Conservation (phyloP, 2,888 invertebrate genomes). For the Choreutis nemorana region DNA sequence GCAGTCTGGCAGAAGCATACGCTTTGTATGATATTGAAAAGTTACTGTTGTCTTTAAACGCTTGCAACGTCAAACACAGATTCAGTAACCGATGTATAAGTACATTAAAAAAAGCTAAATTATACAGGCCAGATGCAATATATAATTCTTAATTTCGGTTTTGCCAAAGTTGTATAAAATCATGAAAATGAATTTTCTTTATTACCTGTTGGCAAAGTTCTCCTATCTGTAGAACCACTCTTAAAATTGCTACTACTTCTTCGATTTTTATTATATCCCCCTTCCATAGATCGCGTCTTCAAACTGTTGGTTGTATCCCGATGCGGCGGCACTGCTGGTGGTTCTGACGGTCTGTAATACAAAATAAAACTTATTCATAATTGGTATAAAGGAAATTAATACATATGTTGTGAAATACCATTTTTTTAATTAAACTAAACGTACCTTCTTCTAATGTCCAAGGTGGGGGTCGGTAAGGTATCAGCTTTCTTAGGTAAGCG, state of each 20-base stretch:
- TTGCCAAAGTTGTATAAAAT: no score
- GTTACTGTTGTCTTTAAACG: no score
- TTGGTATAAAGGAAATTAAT: neutral
- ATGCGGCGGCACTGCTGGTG: constrained; percentile 79
- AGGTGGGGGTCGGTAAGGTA: constrained; percentile 59
- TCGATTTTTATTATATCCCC: constrained; percentile 73
- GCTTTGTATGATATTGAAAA: no score
- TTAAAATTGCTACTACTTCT: constrained; percentile 59
- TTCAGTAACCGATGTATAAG: no score
- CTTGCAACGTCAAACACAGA: no score
- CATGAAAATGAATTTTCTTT: no score
- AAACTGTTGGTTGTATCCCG: constrained; percentile 74
- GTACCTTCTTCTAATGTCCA: constrained; percentile 57
- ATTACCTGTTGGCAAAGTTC: constrained; percentile 76
- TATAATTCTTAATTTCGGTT: no score
- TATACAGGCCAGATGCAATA: no score
- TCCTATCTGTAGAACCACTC: constrained; percentile 71
- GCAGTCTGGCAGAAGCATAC: no score
- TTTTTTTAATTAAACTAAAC: neutral
- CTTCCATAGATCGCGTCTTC: constrained; percentile 87
- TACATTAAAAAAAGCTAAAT: no score
- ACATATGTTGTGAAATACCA: neutral
- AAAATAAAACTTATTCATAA: neutral
- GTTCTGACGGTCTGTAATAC: constrained; percentile 55
- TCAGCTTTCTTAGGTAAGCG: constrained; percentile 59